Evolutionary conservation across 2,797 vertebrate genomes (phyloP), one percentile per base, ranked within the genome.

Genomic region (Loris lydekkerianus): DNA sequence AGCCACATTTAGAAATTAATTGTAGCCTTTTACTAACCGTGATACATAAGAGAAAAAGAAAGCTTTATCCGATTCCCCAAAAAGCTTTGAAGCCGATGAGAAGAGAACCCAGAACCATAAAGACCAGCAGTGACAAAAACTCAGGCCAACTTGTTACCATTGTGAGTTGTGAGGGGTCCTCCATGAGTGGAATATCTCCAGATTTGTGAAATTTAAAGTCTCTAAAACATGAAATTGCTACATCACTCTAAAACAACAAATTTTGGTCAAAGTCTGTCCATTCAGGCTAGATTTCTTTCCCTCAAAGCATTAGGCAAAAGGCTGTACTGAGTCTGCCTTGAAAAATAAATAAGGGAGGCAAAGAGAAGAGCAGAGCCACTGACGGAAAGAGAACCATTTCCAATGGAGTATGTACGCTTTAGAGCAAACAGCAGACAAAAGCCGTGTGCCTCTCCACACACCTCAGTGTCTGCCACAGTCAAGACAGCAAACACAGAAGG

Each of bases 161-260:
- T 77, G 17, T 60, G 6, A 8, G 17, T 14, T 86, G 49, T 3
- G 17, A 90, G 11, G 17, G 58, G 58, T 31, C 37, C 46, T 78
- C 27, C 31, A 5, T 4, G 21, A 76, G 86, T 15, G 29, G 15
- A 69, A 65, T 31, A 63, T 7, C 37, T 37, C 61, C 37, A 91
- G 29, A 67, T 6, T 29, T 10, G 10, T 15, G 31, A 77, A 23
- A 63, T 37, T 31, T 18, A 60, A 92, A 49, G 37, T 29, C 25
- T 21, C 40, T 40, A n/a, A 93, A 89, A n/a, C 60, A 84, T 11
- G 34, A 46, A 7, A 87, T 49, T 63, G 56, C 78, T 70, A 83
- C n/a, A 91, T 76, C 5, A 21, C 13, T 82, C 65, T 94, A 65
- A 85, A 69, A 49, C 37, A 93, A 85, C 29, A 93, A 46, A 58